These are phyloP conservation scores for Bolborhynchus lineola DNA, from an alignment of 2,113 vertebrate species.

Conservation along the genomic window DNA sequence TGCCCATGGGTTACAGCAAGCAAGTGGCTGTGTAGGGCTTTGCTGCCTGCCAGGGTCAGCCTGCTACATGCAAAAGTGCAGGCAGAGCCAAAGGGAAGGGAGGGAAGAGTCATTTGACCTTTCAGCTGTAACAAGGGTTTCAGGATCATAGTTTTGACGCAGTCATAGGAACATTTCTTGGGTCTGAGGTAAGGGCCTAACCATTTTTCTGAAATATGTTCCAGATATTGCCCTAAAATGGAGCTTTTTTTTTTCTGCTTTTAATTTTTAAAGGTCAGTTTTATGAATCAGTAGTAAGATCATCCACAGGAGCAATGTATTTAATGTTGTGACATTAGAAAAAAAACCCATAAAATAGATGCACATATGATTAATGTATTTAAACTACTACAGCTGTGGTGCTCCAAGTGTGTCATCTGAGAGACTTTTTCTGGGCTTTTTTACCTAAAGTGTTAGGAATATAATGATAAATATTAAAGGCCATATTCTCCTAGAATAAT, in stretches of 20 bases:
- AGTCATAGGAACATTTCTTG: neutral
- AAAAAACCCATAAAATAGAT: neutral
- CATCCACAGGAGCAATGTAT: neutral
- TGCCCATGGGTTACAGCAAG: fast-evolving
- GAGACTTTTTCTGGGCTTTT: neutral
- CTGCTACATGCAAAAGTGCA: neutral
- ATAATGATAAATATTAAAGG: neutral
- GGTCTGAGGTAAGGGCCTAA: neutral
- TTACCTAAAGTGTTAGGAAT: neutral
- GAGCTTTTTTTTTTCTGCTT: neutral
- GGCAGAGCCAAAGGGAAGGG: neutral
- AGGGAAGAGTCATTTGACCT: neutral
- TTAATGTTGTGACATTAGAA: neutral
- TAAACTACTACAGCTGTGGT: neutral
- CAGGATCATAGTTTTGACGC: neutral
- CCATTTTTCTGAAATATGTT: neutral
- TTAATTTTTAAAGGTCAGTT: slow-evolving; percentile 9
- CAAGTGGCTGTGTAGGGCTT: fast-evolving
- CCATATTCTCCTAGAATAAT: neutral
- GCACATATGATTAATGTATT: neutral
- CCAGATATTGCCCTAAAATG: neutral
- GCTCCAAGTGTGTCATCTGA: neutral
- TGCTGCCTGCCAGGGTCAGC: neutral
- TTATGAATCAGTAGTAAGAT: neutral
- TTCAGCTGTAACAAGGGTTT: neutral